Percentiles rank a stretch among this genome's conserved stretches.
Evolutionary conservation across 2,113 vertebrate genomes (phyloP).

Genomic region (Pogonocichla stellata): DNA sequence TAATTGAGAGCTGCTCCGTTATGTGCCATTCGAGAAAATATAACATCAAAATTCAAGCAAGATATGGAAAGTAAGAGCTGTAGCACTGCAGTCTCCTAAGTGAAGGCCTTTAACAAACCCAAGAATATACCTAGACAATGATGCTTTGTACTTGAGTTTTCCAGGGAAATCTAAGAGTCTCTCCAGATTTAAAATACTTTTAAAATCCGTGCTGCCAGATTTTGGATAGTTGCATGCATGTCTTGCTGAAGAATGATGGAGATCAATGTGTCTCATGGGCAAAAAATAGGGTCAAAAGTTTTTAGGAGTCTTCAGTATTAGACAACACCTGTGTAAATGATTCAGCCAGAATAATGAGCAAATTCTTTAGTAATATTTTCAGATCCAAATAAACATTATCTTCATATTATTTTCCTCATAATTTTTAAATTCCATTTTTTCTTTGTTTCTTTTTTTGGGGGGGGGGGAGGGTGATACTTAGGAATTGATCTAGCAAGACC

Average conservation of each 20-base stretch:
- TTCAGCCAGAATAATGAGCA: not conserved
- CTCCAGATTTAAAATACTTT: not conserved
- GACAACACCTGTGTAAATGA: not conserved
- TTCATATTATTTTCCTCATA: not conserved
- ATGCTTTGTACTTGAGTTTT: not conserved
- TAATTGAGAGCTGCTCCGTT: not conserved
- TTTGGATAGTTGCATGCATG: not conserved
- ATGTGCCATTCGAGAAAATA: not conserved
- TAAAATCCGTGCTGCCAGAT: not conserved
- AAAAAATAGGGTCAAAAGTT: not conserved
- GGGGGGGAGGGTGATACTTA: not conserved
- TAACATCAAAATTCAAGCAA: not conserved
- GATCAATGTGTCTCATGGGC: not conserved
- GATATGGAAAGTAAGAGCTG: not conserved
- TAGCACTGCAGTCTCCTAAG: not conserved
- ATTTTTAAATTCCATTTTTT: not conserved
- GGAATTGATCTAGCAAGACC: not conserved
- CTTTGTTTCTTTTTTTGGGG: not conserved
- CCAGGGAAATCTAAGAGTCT: not conserved
- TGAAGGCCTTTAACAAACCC: not conserved
- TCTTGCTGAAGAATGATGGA: not conserved
- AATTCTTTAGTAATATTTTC: not conserved
- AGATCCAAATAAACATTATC: not conserved
- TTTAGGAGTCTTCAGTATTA: not conserved
- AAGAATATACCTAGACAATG: not conserved